Evolutionary conservation across 2,113 vertebrate genomes (phyloP).

Genomic region (Columba livia): DNA sequence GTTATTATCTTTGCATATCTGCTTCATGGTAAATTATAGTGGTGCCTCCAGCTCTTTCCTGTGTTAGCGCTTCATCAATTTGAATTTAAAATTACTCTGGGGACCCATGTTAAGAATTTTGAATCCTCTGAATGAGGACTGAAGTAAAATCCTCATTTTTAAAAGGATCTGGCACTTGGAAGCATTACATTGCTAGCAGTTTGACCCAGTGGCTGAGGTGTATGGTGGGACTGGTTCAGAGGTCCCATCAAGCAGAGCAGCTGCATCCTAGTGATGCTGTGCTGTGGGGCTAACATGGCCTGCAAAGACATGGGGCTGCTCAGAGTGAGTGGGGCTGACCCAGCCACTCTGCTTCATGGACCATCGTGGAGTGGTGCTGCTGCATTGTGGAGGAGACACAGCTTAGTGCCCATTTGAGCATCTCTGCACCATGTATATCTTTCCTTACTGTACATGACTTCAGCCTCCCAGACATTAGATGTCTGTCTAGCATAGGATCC

Average conservation of each 20-base stretch:
- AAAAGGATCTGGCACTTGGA: background rate
- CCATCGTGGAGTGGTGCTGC: background rate
- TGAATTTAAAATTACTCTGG: background rate
- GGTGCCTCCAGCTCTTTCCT: constrained; percentile 9
- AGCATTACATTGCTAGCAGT: background rate
- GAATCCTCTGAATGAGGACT: background rate
- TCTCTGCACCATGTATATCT: background rate
- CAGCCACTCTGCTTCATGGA: background rate
- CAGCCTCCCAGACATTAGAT: background rate
- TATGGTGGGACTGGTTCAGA: background rate
- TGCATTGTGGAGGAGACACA: background rate
- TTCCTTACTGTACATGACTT: background rate
- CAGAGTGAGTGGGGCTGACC: background rate
- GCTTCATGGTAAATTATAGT: background rate
- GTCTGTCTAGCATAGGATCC: background rate
- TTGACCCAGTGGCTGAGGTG: background rate
- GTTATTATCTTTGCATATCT: background rate
- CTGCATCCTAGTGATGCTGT: background rate
- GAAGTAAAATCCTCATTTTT: background rate
- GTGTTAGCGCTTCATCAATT: background rate
- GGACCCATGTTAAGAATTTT: background rate
- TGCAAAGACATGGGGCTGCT: background rate
- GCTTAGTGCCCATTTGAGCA: background rate
- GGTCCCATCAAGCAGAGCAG: background rate
- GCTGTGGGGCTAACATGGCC: rapidly evolving